Evolutionary conservation across 2,797 vertebrate genomes (phyloP).

Genomic region (Pseudocheirus occidentalis): DNA sequence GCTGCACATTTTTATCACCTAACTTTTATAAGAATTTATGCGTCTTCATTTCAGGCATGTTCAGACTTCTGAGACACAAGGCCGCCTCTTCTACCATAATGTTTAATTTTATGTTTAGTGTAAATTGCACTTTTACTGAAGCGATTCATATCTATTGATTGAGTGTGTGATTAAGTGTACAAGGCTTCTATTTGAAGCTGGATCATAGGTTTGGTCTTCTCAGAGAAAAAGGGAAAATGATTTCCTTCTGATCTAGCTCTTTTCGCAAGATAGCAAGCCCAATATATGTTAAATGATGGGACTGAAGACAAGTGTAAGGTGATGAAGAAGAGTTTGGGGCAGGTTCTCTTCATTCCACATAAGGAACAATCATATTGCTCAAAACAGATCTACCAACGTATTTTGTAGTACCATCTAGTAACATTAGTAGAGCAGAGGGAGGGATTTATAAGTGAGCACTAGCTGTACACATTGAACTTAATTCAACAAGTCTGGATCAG

Average conservation of each 20-base stretch:
- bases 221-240: neutral
- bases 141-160: constrained; percentile 17
- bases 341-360: neutral
- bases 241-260: neutral
- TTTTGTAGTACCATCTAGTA: neutral
- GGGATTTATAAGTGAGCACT: neutral
- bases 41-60: constrained; percentile 8
- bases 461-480: neutral
- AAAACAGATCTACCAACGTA: neutral
- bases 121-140: constrained; percentile 31
- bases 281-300: neutral
- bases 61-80: constrained; percentile 24
- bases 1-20: constrained; percentile 23
- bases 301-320: neutral
- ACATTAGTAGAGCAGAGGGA: neutral
- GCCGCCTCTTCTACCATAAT: constrained; percentile 25
- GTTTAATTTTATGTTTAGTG: constrained; percentile 34
- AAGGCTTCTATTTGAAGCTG: neutral
- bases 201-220: constrained; percentile 31
- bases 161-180: constrained; percentile 17
- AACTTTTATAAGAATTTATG: constrained; percentile 19
- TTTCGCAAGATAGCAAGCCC: neutral
- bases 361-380: neutral
- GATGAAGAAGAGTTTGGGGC: neutral
- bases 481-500: neutral